phyloP scores from a whole-genome alignment of 2,797 vertebrate genomes.

The Ctenochaetus hawaiiensis region DNA sequence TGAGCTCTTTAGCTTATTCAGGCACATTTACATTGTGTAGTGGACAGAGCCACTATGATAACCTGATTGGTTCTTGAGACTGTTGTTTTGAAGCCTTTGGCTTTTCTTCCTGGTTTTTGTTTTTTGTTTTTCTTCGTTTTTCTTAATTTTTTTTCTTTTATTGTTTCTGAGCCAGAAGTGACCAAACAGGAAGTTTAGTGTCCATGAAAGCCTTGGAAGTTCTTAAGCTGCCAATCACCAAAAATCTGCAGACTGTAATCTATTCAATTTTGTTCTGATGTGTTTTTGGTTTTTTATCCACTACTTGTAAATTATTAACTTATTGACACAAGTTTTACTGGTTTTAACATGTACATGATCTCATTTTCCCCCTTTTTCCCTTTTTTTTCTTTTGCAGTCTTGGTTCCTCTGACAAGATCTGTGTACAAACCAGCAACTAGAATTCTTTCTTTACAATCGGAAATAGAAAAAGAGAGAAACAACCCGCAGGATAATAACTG shows the following conservation, averaged over 20 bases:
- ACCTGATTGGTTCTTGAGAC: too few species aligned
- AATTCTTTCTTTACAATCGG: conserved; percentile 85
- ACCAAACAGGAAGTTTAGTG: background rate
- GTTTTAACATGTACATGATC: conserved; percentile 22
- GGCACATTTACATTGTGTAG: too few species aligned
- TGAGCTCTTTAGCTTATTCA: too few species aligned
- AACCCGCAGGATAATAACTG: conserved; percentile 71
- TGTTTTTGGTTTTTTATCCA: conserved; percentile 2
- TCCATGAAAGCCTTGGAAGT: background rate
- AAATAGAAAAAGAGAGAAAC: conserved; percentile 78
- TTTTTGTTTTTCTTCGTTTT: too few species aligned
- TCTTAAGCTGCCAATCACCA: background rate
- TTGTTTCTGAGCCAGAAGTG: too few species aligned
- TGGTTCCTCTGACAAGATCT: conserved; percentile 98
- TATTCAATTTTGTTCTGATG: background rate
- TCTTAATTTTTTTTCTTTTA: too few species aligned
- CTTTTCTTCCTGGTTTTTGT: too few species aligned
- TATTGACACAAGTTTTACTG: background rate
- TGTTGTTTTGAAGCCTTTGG: too few species aligned
- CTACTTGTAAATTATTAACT: background rate
- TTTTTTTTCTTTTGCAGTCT: conserved; percentile 86
- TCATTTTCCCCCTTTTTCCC: background rate
- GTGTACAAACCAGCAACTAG: conserved; percentile 84
- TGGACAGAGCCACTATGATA: too few species aligned
- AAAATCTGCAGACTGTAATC: too few species aligned